phyloP scores from a whole-genome alignment of 2,888 invertebrate genomes.

The Asteroscopus sphinx region DNA sequence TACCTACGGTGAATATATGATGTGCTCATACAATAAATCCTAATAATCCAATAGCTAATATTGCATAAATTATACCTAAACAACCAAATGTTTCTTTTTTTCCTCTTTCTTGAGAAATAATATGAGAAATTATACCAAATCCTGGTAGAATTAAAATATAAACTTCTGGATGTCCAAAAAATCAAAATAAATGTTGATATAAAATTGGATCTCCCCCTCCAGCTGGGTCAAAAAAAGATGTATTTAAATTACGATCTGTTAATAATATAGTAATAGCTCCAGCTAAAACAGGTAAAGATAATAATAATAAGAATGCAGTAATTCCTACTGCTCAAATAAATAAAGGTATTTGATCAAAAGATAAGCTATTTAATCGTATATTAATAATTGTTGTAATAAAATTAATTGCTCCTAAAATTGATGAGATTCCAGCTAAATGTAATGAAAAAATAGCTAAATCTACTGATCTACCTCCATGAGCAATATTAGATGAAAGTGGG shows the following conservation, averaged over 20 bases:
- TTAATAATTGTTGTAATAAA: constrained; percentile 94
- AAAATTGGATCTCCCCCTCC: constrained; percentile 95
- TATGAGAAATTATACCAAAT: constrained; percentile 95
- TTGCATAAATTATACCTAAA: constrained; percentile 95
- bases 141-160: constrained; percentile 96
- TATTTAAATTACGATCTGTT: constrained; percentile 95
- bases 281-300: constrained; percentile 94
- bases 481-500: constrained; percentile 91
- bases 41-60: constrained; percentile 94
- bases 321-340: constrained; percentile 93
- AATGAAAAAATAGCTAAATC: constrained; percentile 94
- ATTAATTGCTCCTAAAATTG: constrained; percentile 94
- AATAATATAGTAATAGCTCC: constrained; percentile 95
- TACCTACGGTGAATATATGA: constrained; percentile 95
- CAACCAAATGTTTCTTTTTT: constrained; percentile 93
- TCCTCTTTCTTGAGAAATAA: constrained; percentile 93
- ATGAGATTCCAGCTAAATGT: constrained; percentile 93
- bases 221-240: constrained; percentile 94
- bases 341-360: constrained; percentile 91
- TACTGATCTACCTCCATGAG: constrained; percentile 92
- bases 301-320: constrained; percentile 87
- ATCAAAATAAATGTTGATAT: constrained; percentile 96
- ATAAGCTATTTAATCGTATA: constrained; percentile 91
- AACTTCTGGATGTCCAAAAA: constrained; percentile 96
- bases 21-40: constrained; percentile 96